Base-by-base conservation (phyloP, 64 coral and sea anemone species). In the Montipora sp. region DNA sequence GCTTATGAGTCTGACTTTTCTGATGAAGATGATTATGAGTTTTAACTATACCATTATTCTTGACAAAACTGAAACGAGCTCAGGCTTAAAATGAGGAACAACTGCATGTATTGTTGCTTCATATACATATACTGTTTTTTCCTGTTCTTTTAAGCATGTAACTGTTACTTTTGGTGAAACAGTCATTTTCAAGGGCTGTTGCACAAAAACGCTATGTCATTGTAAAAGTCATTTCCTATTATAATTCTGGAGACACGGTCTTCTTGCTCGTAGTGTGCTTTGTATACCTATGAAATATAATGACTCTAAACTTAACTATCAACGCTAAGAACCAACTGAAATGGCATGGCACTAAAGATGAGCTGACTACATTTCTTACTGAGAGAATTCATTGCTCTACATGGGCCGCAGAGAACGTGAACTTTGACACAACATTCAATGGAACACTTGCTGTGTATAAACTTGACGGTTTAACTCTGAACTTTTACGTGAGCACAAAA, bases 161-260 rank as follows among this genome's bases (percentile, higher is more conserved):
- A 71, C 68, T 71, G 18, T 71, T 14, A 71, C 68, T 71, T 65
- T 65, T 71, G 68, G 68, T 71, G 13, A 71, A 71, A 71, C 68
- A 71, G 68, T 71, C 68, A 71, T 71, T 71, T 71, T 71, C 68
- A 71, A 71, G 68, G 68, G 68, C n/a, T 71, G 68, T 71, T 71
- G 18, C 68, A 71, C 68, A 71, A 71, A 71, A 71, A 71, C 68
- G 14, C 16, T 71, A 22, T 71, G 68, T 71, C 68, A 71, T 71
- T 22, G 14, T 71, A 14, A 71, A 71, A 71, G 68, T 71, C 7
- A 71, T 71, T 71, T 71, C 18, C 68, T 18, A 22, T 71, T 71
- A 13, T 71, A 71, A 71, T 71, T 71, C 68, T 18, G 14, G 27
- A 27, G 27, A 27, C 27, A 27, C 27, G 27, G 27, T 27, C 27